Evolutionary conservation across 1,140 invertebrate genomes (phyloP), one percentile per base, ranked within the genome.

Genomic region (Drosophila fuyamai): DNA sequence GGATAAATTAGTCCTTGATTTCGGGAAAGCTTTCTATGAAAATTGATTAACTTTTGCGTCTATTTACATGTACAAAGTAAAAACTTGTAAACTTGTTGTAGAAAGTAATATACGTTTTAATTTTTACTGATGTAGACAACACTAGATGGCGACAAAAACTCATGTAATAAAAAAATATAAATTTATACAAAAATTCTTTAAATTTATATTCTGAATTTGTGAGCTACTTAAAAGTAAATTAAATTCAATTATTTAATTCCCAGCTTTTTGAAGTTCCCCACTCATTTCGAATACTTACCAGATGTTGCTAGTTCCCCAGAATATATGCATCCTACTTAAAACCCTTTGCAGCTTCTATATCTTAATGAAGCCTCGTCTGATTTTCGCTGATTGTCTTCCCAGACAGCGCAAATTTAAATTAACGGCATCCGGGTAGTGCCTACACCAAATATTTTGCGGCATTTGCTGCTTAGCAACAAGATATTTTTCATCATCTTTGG

Each of bases 381-480:
- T 57, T 61, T 65, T 80, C 66, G 80, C 75, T 88, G 83, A 88
- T 88, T 88, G 84, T 88, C 84, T 88, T 89, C 76, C 43, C 84
- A 88, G 84, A 88, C 83, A 75, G 61, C 59, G 58, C 51, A 72
- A 77, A 79, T 62, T 84, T 88, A 88, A 88, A 88, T 88, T 84
- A 88, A 84, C 84, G 81, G 84, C 84, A 84, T 88, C 84, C 84
- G 84, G 55, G 14, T 70, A 80, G 74, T 58, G 58, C 44, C 43
- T 18, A 56, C 40, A 68, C 62, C 61, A 47, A 41, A 66, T 72
- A 61, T 71, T 72, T 72, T 43, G 23, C 53, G 40, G 36, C 65
- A 77, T 73, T 76, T 61, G 74, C 40, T 41, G 50, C n/a, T 75
- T 16, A 13, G 55, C 40, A 43, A 63, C 72, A 41, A 44, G 47